Evolutionary conservation across 2,113 vertebrate species (phyloP), one percentile per base, ranked within the genome.

Genomic region (Phyllopteryx taeniolatus): DNA sequence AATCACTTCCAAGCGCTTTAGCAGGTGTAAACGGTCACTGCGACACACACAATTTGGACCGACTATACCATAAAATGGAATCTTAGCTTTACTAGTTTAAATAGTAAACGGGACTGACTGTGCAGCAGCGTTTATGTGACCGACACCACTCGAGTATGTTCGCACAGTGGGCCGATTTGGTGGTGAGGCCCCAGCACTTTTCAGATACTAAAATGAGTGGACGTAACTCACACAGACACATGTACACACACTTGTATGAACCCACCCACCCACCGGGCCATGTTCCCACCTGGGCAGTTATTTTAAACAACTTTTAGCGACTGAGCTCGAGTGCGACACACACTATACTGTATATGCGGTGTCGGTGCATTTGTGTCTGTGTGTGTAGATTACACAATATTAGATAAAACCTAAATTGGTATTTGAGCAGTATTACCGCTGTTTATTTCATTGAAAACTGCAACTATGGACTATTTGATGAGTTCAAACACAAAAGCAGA

Each of bases 231-330:
- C 61, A 9, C 42, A 73, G 67, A 73, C 51, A 42, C 75, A 33
- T 17, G 59, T 49, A 75, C 31, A 68, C 60, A 73, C 53, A 31
- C 62, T 60, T 63, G 39, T 67, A 39, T 39, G 15, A 62, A 62
- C 60, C 33, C 75, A 20, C 60, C 15, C 75, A 20, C 60, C 15
- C 69, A 66, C 44, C 46, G 59, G 72, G 19, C 51, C 79, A 61
- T 8, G 20, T 67, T 87, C 90, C 86, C 86, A 89, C 83, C 83
- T 89, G 90, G 86, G 82, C 77, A 78, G 81, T 88, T 79, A 85
- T 74, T 85, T 80, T 79, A 86, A 87, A 87, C 77, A 80, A 79
- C 77, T 75, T 44, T 83, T 79, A 74, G 81, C 15, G 61, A 60
- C 79, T 79, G 79, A 76, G 79, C 73, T 27, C 27, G 27, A 27